Evolutionary conservation across 2,888 invertebrate genomes (phyloP).

Genomic region (Pheosia tremula): DNA sequence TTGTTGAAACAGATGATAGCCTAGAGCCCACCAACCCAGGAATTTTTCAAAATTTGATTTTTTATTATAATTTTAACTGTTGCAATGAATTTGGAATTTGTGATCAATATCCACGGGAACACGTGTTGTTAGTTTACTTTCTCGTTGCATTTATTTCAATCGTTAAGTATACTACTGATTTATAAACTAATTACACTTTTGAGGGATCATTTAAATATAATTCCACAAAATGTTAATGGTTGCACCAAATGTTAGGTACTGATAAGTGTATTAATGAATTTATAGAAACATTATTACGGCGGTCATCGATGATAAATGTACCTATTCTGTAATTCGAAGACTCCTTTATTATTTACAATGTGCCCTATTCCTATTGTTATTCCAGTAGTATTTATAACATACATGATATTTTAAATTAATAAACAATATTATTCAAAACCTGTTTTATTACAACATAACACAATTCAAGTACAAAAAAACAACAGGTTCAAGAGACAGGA

Average conservation of each 20-base stretch:
- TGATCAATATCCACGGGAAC: too few species aligned
- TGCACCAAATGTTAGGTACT: not conserved
- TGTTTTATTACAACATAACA: slow-evolving; percentile 18
- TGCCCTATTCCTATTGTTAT: too few species aligned
- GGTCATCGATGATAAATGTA: too few species aligned
- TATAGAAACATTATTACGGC: too few species aligned
- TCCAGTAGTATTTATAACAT: not conserved
- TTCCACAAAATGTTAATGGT: slow-evolving; percentile 22
- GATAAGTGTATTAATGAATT: not conserved
- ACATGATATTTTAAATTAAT: slow-evolving; percentile 14
- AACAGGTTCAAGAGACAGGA: not conserved
- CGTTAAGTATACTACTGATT: slow-evolving; percentile 5
- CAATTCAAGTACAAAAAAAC: too few species aligned
- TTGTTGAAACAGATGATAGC: too few species aligned
- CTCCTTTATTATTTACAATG: too few species aligned
- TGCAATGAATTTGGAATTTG: not conserved
- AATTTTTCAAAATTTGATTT: too few species aligned
- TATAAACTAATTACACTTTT: slow-evolving; percentile 6
- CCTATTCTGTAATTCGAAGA: too few species aligned
- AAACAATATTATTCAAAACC: slow-evolving; percentile 21
- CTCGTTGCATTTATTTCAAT: slow-evolving; percentile 2
- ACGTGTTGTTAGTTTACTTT: not conserved
- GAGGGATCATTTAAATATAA: not conserved
- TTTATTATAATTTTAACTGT: not conserved
- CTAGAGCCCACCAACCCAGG: too few species aligned